Conservation (phyloP, 23 tunicate genomes). For the Diplosoma virens region DNA sequence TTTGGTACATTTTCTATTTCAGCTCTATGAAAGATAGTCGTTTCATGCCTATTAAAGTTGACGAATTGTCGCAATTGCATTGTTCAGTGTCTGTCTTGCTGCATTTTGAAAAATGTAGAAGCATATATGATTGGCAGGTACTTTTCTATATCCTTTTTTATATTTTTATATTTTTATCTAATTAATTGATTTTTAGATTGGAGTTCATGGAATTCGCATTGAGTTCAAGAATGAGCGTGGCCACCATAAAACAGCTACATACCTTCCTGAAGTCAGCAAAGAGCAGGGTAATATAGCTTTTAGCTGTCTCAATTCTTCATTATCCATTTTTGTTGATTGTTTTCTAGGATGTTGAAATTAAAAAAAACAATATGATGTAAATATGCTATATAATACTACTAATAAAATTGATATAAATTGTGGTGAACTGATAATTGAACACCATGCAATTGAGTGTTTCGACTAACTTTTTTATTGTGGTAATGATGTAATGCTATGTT, state of each 20-base stretch:
- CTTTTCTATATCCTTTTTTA: not conserved
- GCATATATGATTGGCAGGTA: constrained; percentile 88
- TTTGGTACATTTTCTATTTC: constrained; percentile 27
- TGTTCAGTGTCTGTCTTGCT: constrained; percentile 81
- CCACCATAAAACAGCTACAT: constrained; percentile 83
- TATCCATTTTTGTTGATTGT: too few relatives aligned
- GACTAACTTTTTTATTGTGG: too few relatives aligned
- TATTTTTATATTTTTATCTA: not conserved
- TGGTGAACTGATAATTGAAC: too few relatives aligned
- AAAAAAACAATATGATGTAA: too few relatives aligned
- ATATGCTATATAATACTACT: too few relatives aligned
- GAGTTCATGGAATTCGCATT: constrained; percentile 92
- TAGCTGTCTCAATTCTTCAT: too few relatives aligned
- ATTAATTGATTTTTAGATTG: constrained; percentile 38
- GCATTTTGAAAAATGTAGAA: constrained; percentile 72
- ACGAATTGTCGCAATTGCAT: constrained; percentile 53
- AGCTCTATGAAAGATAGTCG: constrained; percentile 92
- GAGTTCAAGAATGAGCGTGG: constrained; percentile 81
- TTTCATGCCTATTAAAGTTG: constrained; percentile 55
- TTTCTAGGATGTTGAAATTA: too few relatives aligned
- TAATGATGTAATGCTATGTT: too few relatives aligned
- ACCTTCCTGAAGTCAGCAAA: constrained; percentile 93
- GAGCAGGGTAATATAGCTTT: constrained; percentile 83
- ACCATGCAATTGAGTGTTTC: too few relatives aligned
- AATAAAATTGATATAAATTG: too few relatives aligned